Evolutionary conservation across 2,113 vertebrate species (phyloP).

Genomic region (Caloenas nicobarica): DNA sequence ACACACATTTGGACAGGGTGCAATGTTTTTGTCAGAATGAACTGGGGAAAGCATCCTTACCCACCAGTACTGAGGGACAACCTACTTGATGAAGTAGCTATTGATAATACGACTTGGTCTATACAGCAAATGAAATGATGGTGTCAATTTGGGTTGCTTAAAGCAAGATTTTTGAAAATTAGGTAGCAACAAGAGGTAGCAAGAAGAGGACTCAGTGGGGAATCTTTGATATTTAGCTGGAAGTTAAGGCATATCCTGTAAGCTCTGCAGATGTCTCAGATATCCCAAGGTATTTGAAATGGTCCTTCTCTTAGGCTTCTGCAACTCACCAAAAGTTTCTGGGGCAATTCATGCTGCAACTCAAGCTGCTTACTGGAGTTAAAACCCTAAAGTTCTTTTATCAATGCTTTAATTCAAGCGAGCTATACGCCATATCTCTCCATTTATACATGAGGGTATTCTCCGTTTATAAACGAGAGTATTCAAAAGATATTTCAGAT

Average conservation of each 20-base stretch:
- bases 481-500: background rate
- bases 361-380: background rate
- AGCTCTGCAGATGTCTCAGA: background rate
- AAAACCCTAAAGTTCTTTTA: background rate
- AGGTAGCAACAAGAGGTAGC: background rate
- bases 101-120: background rate
- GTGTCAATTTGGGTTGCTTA: background rate
- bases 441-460: background rate
- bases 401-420: background rate
- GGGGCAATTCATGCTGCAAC: background rate
- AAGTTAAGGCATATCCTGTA: background rate
- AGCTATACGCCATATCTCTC: background rate
- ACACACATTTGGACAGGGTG: background rate
- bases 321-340: background rate
- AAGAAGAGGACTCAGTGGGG: background rate
- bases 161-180: background rate
- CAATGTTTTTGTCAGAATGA: background rate
- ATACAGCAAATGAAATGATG: background rate
- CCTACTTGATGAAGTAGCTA: background rate
- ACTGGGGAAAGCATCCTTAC: rapidly evolving
- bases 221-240: background rate
- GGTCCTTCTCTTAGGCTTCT: background rate
- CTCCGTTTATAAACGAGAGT: background rate
- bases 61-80: background rate
- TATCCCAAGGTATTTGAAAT: background rate